These are phyloP conservation scores for Thelaira solivaga DNA, from an alignment of 2,888 invertebrate species.

Conservation along the genomic window DNA sequence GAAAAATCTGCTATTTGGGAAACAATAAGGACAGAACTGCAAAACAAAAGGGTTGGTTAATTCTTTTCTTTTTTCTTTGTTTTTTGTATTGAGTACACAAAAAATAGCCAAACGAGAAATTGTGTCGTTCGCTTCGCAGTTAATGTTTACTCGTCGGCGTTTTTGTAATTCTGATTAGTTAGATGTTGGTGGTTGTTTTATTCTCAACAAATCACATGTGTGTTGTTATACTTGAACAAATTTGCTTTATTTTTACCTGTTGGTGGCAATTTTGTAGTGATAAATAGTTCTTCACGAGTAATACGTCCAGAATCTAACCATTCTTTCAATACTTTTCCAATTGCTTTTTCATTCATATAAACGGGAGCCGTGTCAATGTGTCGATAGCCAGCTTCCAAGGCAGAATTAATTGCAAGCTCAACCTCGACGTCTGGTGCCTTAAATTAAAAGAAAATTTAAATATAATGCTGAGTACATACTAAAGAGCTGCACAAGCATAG, in stretches of 20 bases:
- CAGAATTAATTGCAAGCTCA: constrained; percentile 82
- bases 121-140: too few species aligned
- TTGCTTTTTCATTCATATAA: constrained; percentile 86
- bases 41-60: too few species aligned
- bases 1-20: too few species aligned
- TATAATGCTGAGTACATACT: neutral
- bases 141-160: too few species aligned
- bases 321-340: constrained; percentile 85
- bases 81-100: too few species aligned
- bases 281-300: constrained; percentile 87
- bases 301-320: constrained; percentile 84
- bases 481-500: too few species aligned
- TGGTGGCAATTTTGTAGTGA: constrained; percentile 89
- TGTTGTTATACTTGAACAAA: neutral
- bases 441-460: constrained; percentile 58
- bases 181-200: too few species aligned
- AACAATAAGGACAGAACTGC: too few species aligned
- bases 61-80: too few species aligned
- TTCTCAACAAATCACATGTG: too few species aligned
- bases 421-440: constrained; percentile 84
- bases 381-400: constrained; percentile 87
- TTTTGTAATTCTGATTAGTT: too few species aligned
- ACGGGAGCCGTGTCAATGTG: constrained; percentile 89
- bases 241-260: constrained; percentile 76
- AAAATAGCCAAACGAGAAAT: too few species aligned